Percentiles rank a stretch among this genome's conserved stretches.
Evolutionary conservation across 2,113 vertebrate species (phyloP).

Genomic region (Malurus alboscapulatus): DNA sequence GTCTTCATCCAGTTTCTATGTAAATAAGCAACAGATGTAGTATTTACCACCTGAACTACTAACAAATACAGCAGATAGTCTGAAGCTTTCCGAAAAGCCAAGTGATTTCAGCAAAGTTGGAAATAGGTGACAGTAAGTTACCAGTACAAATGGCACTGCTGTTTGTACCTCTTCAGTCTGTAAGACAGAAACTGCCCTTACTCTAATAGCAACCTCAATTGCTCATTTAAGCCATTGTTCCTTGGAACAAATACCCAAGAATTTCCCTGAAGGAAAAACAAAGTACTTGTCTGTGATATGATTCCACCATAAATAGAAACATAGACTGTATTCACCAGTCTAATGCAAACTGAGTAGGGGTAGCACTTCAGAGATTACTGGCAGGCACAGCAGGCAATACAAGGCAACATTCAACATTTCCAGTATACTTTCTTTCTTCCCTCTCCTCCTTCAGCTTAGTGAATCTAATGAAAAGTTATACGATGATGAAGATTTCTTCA

Average conservation of each 20-base stretch:
- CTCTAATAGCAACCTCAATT: not conserved
- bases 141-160: not conserved
- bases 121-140: not conserved
- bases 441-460: not conserved
- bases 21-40: not conserved
- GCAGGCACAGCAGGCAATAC: not conserved
- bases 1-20: not conserved
- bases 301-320: not conserved
- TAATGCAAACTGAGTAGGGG: not conserved
- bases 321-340: not conserved
- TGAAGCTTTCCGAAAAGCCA: not conserved
- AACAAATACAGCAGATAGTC: not conserved
- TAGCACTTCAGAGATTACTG: not conserved
- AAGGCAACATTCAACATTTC: not conserved
- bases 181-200: not conserved
- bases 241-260: not conserved
- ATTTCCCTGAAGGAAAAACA: not conserved
- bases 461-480: not conserved
- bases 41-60: not conserved
- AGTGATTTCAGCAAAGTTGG: not conserved
- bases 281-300: not conserved
- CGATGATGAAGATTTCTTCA: constrained; percentile 30
- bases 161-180: not conserved
- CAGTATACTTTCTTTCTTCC: not conserved
- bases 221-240: not conserved